Base-by-base conservation (phyloP, 2,888 invertebrate genomes). In the Acrobeloides nanus region DNA sequence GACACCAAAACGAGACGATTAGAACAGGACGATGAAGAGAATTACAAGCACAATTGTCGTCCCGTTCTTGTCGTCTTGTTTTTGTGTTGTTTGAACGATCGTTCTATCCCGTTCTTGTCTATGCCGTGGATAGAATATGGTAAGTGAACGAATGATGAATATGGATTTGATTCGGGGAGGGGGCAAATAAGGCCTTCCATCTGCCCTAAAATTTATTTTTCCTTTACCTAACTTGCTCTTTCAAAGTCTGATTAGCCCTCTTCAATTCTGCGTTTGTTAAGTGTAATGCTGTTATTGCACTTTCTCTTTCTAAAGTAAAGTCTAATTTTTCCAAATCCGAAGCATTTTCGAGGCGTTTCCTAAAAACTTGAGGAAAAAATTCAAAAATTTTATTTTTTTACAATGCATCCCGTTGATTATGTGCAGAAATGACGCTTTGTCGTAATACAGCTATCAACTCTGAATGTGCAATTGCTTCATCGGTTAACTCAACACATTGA, bases 321-420 rank as follows among this genome's bases (percentile, higher is more conserved):
- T 55, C 46, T 20, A 59, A 24, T 17, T 51, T 50, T n/a, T 55
- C 59, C 35, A 26, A 35, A 8, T 46, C 47, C 1, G 55, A 25
- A 3, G 46, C n/a, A 15, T 33, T 34, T 6, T 52, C 47, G n/a
- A 45, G 18, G 32, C 47, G 33, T 32, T 48, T 55, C 31, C 32
- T 39, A 27, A 20, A 55, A 20, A 10, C 10, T 38, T 18, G 18
- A 25, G 31, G 12, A 17, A 38, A 23, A 4, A 29, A 33, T 21
- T 7, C 18, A 15, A 21, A 12, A 43, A 17, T 18, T 21, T 26
- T 54, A 12, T 7, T 29, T 8, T 35, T 27, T 45, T 48, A 66
- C 66, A 67, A 26, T 8, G 64, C 55, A 21, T 65, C 64, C n/a
- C 61, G 46, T 46, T 67, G 63, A 25, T 60, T 57, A 31, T 66